Evolutionary conservation across 2,888 invertebrate genomes (phyloP), one percentile per base, ranked within the genome.

Genomic region (Helleia helle): DNA sequence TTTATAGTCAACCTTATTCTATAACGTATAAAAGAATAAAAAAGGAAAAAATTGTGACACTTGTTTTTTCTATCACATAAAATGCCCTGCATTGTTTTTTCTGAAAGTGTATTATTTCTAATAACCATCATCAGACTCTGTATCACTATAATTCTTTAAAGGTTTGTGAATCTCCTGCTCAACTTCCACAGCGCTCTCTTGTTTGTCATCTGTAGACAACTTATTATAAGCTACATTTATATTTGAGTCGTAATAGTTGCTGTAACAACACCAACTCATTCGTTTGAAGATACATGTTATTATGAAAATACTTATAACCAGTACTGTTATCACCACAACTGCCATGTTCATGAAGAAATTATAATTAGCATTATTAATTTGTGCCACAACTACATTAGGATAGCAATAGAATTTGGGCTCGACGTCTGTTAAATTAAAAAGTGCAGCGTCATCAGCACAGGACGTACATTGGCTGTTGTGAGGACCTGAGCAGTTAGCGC

Each of bases 401-500:
- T 87, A 87, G 54, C 88, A 88, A 58, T 76, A 87, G 36, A 62
- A 59, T 50, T 73, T 79, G 37, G 73, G 65, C 51, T 80, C 83
- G 0, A 56, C 52, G 41, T 74, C 74, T 4, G 83, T 76, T 44
- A 58, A 46, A 48, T 77, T 80, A 50, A 74, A 75, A 36, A 90
- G 68, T 48, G 74, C 69, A 4, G 91, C 89, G 62, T 93, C 93
- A 4, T 86, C 85, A 58, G 87, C 87, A 67, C 93, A 93, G 3
- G 87, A 73, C 28, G 81, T 69, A 65, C 93, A 93, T 56, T 93
- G 89, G 57, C 87, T 88, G 67, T 90, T 89, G 52, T 87, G 86
- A 4, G 92, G 89, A 6, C 93, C 93, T 4, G 74, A 69, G 59
- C 93, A 93, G 6, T 85, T 83, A 42, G 86, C 85, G 64, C 93